These are phyloP conservation scores for Turritopsis dohrnii DNA, from an alignment of 30 jellyfish, hydroid and myxozoan species.

Conservation along the genomic window DNA sequence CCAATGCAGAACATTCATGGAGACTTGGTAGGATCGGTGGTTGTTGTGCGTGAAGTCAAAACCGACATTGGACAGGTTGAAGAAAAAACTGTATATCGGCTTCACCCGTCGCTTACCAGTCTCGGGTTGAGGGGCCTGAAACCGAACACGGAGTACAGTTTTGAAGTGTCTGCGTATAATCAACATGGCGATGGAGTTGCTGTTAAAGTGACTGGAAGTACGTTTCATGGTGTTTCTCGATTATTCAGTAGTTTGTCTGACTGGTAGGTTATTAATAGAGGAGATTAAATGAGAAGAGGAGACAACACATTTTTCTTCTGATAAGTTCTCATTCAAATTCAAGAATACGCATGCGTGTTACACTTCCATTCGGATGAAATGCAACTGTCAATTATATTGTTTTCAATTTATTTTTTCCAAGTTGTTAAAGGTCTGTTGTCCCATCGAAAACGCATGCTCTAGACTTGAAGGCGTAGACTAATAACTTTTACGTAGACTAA, in stretches of 20 bases:
- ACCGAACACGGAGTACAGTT: slow-evolving; percentile 22
- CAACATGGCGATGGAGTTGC: slow-evolving; percentile 77
- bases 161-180: slow-evolving; percentile 59
- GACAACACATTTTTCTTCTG: not conserved
- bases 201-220: slow-evolving; percentile 18
- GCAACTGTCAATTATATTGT: too few relatives aligned
- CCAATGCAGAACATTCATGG: slow-evolving; percentile 36
- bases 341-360: not conserved
- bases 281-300: not conserved
- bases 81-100: not conserved
- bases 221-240: not conserved
- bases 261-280: not conserved
- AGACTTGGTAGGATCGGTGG: slow-evolving; percentile 20
- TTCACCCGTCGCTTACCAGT: slow-evolving; percentile 19
- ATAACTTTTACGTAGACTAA: too few relatives aligned
- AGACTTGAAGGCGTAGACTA: too few relatives aligned
- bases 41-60: not conserved
- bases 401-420: too few relatives aligned
- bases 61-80: not conserved
- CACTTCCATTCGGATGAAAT: too few relatives aligned
- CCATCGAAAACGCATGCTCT: too few relatives aligned
- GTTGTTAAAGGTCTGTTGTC: too few relatives aligned
- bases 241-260: not conserved
- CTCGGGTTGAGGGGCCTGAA: not conserved
- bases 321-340: not conserved